Evolutionary conservation across 2,113 vertebrate species (phyloP), one percentile per base, ranked within the genome.

Genomic region (Archocentrus centrarchus): DNA sequence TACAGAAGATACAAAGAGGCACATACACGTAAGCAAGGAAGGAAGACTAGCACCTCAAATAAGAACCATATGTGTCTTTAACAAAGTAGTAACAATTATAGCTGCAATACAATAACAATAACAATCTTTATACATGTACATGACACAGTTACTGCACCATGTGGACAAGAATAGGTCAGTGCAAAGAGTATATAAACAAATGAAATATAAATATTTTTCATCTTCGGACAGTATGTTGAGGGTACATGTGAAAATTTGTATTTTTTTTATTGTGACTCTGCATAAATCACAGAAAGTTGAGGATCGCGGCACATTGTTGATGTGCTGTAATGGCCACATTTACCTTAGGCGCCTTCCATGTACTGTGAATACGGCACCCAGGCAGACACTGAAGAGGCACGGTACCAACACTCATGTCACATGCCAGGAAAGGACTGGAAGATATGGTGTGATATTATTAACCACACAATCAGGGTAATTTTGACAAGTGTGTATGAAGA

Each of bases 261-360:
- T 53, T 30, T 59, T 30, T 32, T 44, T 68, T 47, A 11, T 47
- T 2, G 17, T 68, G 14, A 68, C 7, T 47, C 64, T 47, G 27
- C 0, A 0, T 68, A 11, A 47, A 27, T 0, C 0, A 30, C 27
- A 68, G 47, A 47, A 27, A 24, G 2, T 47, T 68, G 24, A 66
- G 63, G 39, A 35, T 66, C 1, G 44, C 6, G n/a, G 8, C 39
- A 27, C 22, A 47, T 47, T 47, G 44, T 15, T 47, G 44, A 10
- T 2, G 5, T 47, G 44, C 14, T 47, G 14, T 13, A 5, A 60
- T 2, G 8, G 7, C 17, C 13, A 32, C 1, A 3, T 9, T 60
- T 60, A 70, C 44, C 66, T 30, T 13, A 11, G 1, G 4, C 0
- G 24, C 1, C 6, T 18, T 70, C 66, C 50, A 5, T 6, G 24